phyloP scores from a whole-genome alignment of 2,113 vertebrate genomes.

The Callospermophilus lateralis region DNA sequence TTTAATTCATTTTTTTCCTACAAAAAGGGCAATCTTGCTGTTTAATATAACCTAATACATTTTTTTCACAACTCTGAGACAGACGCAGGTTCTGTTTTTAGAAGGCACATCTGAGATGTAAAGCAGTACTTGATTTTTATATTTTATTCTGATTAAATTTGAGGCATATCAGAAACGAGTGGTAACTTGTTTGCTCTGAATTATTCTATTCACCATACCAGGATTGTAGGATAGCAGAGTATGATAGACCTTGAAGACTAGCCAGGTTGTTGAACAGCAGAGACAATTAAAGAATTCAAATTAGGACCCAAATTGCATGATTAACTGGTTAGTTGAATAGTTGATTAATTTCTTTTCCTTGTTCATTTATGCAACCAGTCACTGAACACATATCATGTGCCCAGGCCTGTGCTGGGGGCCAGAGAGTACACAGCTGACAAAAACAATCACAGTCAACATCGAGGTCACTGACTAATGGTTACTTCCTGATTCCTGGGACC shows the following conservation, averaged over 20 bases:
- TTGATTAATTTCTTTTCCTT: not conserved
- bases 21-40: slow-evolving; percentile 80
- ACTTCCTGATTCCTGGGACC: not conserved
- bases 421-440: not conserved
- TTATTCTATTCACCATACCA: not conserved
- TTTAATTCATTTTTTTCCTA: slow-evolving; percentile 74
- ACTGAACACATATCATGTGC: not conserved
- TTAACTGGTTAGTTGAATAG: not conserved
- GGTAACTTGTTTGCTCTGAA: slow-evolving; percentile 51
- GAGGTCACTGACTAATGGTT: not conserved
- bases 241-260: not conserved
- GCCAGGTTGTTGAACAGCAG: not conserved
- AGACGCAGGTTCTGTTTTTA: slow-evolving; percentile 81
- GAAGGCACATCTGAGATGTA: slow-evolving; percentile 74
- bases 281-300: not conserved
- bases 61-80: slow-evolving; percentile 78
- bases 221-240: not conserved
- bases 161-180: slow-evolving; percentile 57
- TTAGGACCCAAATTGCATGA: not conserved
- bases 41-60: slow-evolving; percentile 83
- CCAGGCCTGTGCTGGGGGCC: not conserved
- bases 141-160: slow-evolving; percentile 73
- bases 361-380: not conserved
- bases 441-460: not conserved
- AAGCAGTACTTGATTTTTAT: slow-evolving; percentile 68